Percentiles rank a stretch among this genome's conserved stretches.
Conservation (phyloP, 2,888 invertebrate genomes). For the Ametastegia equiseti region DNA sequence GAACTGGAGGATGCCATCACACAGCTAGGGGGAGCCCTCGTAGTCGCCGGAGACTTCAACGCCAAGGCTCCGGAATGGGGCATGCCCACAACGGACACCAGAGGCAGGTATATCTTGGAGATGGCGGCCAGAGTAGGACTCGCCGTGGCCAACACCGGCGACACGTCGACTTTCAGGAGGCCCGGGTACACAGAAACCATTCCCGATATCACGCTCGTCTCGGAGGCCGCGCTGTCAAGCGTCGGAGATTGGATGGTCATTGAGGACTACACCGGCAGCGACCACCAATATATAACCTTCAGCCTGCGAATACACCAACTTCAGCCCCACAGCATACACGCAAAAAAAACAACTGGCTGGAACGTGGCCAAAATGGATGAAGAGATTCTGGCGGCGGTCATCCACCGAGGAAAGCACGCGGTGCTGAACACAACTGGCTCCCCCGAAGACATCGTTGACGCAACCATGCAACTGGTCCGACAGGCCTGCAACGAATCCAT, state of each 20-base stretch:
- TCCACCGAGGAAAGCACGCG: background rate
- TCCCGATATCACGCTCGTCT: constrained; percentile 8
- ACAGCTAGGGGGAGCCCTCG: background rate
- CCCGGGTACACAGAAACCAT: constrained; percentile 8
- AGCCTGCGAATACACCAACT: background rate
- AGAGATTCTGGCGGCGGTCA: constrained; percentile 15
- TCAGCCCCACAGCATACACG: background rate
- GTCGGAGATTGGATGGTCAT: background rate
- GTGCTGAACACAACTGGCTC: background rate
- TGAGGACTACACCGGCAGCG: constrained; percentile 13
- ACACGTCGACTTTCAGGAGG: constrained; percentile 29
- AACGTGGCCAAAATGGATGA: constrained; percentile 46
- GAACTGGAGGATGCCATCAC: constrained; percentile 19
- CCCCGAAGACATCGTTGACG: background rate
- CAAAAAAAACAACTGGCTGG: background rate
- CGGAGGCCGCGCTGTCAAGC: background rate
- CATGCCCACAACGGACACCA: constrained; percentile 31
- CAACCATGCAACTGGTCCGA: background rate
- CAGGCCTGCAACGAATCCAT: constrained; percentile 41
- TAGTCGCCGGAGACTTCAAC: constrained; percentile 48
- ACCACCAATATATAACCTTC: constrained; percentile 33
- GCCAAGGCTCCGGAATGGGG: constrained; percentile 48
- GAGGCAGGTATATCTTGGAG: constrained; percentile 49
- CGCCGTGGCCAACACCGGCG: constrained; percentile 41
- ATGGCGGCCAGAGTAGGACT: constrained; percentile 49